Conservation (phyloP, 2,113 vertebrate species). For the Xenopus borealis region DNA sequence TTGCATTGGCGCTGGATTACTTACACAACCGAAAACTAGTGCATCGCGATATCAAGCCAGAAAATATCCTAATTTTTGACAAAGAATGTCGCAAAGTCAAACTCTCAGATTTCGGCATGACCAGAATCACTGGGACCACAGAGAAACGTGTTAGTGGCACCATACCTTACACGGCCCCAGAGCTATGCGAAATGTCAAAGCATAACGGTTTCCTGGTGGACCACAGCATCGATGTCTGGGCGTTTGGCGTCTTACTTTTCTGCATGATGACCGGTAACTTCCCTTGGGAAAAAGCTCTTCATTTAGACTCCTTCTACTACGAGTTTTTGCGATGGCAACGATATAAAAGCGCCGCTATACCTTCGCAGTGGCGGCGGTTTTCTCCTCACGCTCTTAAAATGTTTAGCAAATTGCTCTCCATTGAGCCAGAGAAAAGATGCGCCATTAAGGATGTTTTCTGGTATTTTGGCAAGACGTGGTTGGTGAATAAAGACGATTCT, state of each 20-base stretch:
- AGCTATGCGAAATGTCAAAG: constrained; percentile 72
- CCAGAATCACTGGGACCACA: constrained; percentile 71
- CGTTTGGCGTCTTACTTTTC: constrained; percentile 80
- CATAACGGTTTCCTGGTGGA: constrained; percentile 76
- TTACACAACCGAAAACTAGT: constrained; percentile 77
- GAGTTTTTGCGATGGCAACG: constrained; percentile 80
- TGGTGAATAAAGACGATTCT: constrained; percentile 67
- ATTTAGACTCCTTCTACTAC: constrained; percentile 76
- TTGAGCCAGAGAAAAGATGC: constrained; percentile 74
- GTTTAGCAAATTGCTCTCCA: constrained; percentile 74
- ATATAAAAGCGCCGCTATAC: constrained; percentile 62
- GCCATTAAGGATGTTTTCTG: constrained; percentile 74
- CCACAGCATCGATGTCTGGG: constrained; percentile 79
- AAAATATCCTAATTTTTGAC: constrained; percentile 81
- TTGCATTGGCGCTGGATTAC: constrained; percentile 75
- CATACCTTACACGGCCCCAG: constrained; percentile 78
- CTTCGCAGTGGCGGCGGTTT: constrained; percentile 79
- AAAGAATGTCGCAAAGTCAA: constrained; percentile 78
- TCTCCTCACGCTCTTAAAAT: constrained; percentile 74
- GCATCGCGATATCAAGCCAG: constrained; percentile 78
- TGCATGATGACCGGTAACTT: constrained; percentile 83
- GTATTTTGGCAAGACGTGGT: constrained; percentile 76
- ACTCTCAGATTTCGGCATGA: constrained; percentile 80
- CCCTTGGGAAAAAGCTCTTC: constrained; percentile 79
- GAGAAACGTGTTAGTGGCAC: constrained; percentile 80